Evolutionary conservation across 1,140 invertebrate species (phyloP), one percentile per base, ranked within the genome.

Genomic region (Macrocentrus cingulum): DNA sequence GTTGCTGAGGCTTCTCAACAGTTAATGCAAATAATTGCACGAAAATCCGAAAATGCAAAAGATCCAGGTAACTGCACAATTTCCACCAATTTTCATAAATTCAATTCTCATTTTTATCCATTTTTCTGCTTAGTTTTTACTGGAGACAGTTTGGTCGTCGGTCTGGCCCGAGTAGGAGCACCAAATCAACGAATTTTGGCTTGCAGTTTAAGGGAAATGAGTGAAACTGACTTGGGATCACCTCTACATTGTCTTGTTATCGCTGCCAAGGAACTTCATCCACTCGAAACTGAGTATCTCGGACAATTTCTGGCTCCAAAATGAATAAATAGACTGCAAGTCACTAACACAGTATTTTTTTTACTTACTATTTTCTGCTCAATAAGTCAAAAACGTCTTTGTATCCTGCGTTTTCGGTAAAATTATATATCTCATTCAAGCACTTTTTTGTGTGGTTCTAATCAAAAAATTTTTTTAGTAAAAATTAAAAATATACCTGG

Each of bases 191-290:
- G 85, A 67, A 94, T 99, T 63, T 72, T 86, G 3, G 86, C 84
- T 5, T 87, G 85, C 62, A 84, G 87, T 5, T 75, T 99, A 41
- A 68, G 82, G 58, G 82, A 90, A 66, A 91, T 99, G 91, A 77
- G 79, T 37, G 68, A 76, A 11, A 74, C 80, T n/a, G 89, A 98
- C 76, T 76, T 99, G 48, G 97, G 97, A 13, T 76, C 81, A 19
- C 97, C 97, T 16, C 82, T 99, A 37, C 97, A 99, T 81, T 98
- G 92, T 45, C 78, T 99, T 3, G 87, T 99, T 16, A 91, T 99
- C 69, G 84, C 88, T 58, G 86, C 86, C 41, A 87, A 88, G 44
- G 80, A 85, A 54, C 80, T 97, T 67, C 95, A 98, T 84, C 92
- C 94, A n/a, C 76, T 98, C 5, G 96, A 99, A 83, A 68, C 82